A percentile compares a stretch with the other conserved stretches of the same genome.
Evolutionary conservation across 1,140 invertebrate genomes (phyloP).

Genomic region (Melipona quadrifasciata): DNA sequence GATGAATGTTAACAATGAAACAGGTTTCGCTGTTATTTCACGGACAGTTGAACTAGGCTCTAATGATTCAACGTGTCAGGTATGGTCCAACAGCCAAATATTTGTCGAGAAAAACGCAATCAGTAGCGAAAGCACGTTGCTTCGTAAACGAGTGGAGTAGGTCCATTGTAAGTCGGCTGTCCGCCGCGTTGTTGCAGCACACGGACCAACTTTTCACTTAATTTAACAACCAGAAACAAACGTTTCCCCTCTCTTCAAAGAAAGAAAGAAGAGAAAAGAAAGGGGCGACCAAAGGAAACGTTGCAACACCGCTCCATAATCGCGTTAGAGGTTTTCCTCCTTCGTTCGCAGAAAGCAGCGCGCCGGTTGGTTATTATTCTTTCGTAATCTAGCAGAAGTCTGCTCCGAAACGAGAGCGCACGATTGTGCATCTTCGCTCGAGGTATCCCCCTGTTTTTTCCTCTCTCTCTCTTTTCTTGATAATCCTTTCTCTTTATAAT

Average conservation of each 20-base stretch:
- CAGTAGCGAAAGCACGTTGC: no score
- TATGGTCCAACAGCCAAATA: no score
- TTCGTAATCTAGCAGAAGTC: background rate
- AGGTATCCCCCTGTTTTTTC: background rate
- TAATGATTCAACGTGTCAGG: no score
- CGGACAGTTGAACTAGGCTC: no score
- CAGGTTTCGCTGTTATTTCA: no score
- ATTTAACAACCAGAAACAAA: background rate
- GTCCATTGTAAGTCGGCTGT: no score
- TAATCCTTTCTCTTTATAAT: background rate
- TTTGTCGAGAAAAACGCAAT: no score
- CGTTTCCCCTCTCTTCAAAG: no score
- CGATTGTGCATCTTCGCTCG: background rate
- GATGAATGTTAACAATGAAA: no score
- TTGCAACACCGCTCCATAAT: background rate
- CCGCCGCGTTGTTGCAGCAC: no score
- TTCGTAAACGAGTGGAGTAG: no score
- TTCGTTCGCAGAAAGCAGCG: background rate
- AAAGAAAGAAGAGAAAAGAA: no score
- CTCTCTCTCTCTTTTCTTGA: background rate
- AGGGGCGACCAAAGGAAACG: background rate
- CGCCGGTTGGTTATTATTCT: background rate
- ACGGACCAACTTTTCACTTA: background rate
- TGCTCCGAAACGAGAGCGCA: background rate
- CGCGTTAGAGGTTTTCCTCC: background rate